Base-by-base conservation (phyloP, 2,797 vertebrate species). In the Pangasius krempfi region DNA sequence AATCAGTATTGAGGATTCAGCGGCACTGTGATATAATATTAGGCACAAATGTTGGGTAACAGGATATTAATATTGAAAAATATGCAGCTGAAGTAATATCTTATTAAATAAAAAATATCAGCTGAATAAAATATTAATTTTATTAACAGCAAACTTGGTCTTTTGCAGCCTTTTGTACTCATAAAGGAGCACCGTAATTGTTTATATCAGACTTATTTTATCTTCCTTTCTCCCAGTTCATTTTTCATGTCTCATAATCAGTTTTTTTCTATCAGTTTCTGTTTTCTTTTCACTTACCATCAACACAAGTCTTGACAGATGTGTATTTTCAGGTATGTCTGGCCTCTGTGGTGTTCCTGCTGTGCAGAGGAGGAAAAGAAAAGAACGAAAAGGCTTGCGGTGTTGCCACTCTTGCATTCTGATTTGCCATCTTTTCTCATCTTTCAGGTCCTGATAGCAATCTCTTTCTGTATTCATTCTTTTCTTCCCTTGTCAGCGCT, bases 381-480 rank as follows among this genome's bases (percentile, higher is more conserved):
- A 72, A 72, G 79, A 79, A 83, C 85, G 89, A 84, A 88, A 84
- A 93, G 52, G 44, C 73, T 79, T 60, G 70, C 52, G 73, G 52
- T 40, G 27, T 83, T 89, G 52, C n/a, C 4, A 75, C 60, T 54
- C 70, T 82, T 75, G 87, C 84, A 76, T 89, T 83, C 70, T 73
- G 88, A 85, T 91, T 92, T 91, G 85, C 91, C 89, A 73, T 90
- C 56, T 75, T 92, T 91, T 88, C 90, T 93, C 79, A 10, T 92
- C 91, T 94, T 93, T 93, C 89, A 91, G 80, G 92, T 90, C 82
- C 89, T 86, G 91, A 96, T 94, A 85, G 89, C 84, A 91, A 93
- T 95, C 94, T 94, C 92, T 88, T 86, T 90, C 87, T 87, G 88
- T 91, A 92, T 94, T 94, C 92, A 92, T 92, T 93, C 88, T 89